A percentile compares a stretch with the other conserved stretches of the same genome.
phyloP scores from a whole-genome alignment of 2,113 vertebrate genomes.

The Willisornis vidua region DNA sequence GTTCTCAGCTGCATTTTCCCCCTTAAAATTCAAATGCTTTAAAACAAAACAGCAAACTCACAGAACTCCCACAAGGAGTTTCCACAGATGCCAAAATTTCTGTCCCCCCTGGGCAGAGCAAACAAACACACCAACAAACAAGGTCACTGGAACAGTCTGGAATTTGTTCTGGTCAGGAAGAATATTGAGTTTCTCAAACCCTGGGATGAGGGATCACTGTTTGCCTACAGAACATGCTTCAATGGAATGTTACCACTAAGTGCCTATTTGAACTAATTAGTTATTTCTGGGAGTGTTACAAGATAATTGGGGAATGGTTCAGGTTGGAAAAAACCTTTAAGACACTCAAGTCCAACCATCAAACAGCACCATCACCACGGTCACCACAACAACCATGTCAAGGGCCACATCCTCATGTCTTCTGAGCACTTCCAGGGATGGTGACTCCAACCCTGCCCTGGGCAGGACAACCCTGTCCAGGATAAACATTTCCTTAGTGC shows the following conservation, averaged over 20 bases:
- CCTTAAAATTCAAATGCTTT: neutral
- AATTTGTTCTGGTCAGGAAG: neutral
- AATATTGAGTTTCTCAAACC: neutral
- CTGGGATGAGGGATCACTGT: neutral
- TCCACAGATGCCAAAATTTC: neutral
- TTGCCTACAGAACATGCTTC: neutral
- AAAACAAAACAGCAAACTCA: neutral
- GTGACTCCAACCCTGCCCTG: neutral
- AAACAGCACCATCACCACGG: neutral
- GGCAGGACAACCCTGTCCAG: neutral
- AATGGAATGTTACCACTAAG: neutral
- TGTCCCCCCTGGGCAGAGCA: neutral
- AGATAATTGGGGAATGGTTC: neutral
- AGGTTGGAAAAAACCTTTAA: neutral
- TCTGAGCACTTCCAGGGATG: neutral
- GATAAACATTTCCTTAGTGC: neutral
- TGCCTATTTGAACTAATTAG: neutral
- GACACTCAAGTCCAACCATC: neutral
- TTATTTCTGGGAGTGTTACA: neutral
- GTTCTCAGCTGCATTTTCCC: neutral
- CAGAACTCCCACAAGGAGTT: neutral
- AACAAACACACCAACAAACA: neutral
- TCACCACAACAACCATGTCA: neutral
- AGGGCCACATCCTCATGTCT: neutral
- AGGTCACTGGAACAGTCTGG: neutral